Percentiles rank a stretch among this genome's conserved stretches.
phyloP scores from a whole-genome alignment of 2,888 invertebrate species.

The Hypena proboscidalis region DNA sequence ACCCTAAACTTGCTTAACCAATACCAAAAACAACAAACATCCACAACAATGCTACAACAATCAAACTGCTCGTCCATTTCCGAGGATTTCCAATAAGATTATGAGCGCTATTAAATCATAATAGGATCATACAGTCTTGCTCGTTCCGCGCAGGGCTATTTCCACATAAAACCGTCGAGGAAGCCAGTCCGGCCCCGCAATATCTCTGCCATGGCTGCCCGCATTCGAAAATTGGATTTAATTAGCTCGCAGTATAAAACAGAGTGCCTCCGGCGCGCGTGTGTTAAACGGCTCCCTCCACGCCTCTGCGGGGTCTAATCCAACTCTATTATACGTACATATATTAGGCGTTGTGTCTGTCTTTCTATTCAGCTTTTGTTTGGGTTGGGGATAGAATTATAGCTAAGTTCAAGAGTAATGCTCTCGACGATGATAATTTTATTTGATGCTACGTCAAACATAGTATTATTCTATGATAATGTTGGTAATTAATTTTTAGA shows the following conservation, averaged over 20 bases:
- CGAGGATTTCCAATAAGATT: conserved; percentile 19
- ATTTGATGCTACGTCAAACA: background rate
- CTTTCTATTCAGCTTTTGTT: conserved; percentile 25
- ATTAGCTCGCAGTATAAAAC: conserved; percentile 62
- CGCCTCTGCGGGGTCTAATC: conserved; percentile 37
- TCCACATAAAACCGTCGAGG: conserved; percentile 33
- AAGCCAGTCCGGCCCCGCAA: conserved; percentile 46
- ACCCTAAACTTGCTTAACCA: no score
- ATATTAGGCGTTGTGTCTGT: conserved; percentile 25
- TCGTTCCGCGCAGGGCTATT: conserved; percentile 23
- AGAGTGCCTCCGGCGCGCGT: conserved; percentile 44
- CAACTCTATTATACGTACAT: conserved; percentile 22
- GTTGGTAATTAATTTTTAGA: no score
- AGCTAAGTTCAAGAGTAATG: no score
- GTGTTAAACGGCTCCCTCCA: conserved; percentile 43
- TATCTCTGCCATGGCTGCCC: conserved; percentile 63
- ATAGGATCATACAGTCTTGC: conserved; percentile 22
- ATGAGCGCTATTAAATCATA: conserved; percentile 23
- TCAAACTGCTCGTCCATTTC: conserved; percentile 7
- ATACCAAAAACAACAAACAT: conserved; percentile 6
- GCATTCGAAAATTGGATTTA: conserved; percentile 73
- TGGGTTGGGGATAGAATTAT: no score
- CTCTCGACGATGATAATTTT: no score
- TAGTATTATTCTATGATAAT: no score
- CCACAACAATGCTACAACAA: conserved; percentile 7